These are phyloP conservation scores for Scaeva pyrastri DNA, from an alignment of 2,888 invertebrate genomes.

Conservation along the genomic window DNA sequence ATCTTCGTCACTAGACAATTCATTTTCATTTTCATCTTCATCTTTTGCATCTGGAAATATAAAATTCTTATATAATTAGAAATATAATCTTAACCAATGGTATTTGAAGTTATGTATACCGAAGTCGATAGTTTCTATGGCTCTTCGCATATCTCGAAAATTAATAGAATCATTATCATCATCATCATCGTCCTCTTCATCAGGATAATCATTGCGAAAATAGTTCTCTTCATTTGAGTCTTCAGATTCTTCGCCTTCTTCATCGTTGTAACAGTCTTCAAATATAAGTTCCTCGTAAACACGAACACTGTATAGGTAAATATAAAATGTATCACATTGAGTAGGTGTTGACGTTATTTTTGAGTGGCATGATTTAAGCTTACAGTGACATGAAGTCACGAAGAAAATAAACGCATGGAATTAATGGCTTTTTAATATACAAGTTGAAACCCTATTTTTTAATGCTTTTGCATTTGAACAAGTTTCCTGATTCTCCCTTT, in stretches of 20 bases:
- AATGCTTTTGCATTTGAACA: too few relatives aligned
- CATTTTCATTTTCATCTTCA: constrained; percentile 74
- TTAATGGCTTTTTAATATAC: too few relatives aligned
- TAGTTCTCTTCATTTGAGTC: constrained; percentile 93
- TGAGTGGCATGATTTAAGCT: too few relatives aligned
- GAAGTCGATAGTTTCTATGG: constrained; percentile 84
- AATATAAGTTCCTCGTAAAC: constrained; percentile 80
- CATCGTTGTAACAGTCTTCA: constrained; percentile 81
- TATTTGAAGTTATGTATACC: constrained; percentile 76
- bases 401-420: too few relatives aligned
- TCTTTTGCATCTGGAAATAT: constrained; percentile 67
- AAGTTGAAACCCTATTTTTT: too few relatives aligned
- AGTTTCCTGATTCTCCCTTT: too few relatives aligned
- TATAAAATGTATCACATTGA: not conserved
- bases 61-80: not conserved
- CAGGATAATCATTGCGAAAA: constrained; percentile 92
- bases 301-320: constrained; percentile 78
- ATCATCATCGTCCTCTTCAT: constrained; percentile 85
- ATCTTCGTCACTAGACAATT: constrained; percentile 79
- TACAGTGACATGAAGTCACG: too few relatives aligned
- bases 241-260: constrained; percentile 85
- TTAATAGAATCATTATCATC: constrained; percentile 81
- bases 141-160: constrained; percentile 86
- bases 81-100: not conserved
- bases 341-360: too few relatives aligned